phyloP scores from a whole-genome alignment of 1,140 invertebrate species.

The Mercenaria mercenaria region DNA sequence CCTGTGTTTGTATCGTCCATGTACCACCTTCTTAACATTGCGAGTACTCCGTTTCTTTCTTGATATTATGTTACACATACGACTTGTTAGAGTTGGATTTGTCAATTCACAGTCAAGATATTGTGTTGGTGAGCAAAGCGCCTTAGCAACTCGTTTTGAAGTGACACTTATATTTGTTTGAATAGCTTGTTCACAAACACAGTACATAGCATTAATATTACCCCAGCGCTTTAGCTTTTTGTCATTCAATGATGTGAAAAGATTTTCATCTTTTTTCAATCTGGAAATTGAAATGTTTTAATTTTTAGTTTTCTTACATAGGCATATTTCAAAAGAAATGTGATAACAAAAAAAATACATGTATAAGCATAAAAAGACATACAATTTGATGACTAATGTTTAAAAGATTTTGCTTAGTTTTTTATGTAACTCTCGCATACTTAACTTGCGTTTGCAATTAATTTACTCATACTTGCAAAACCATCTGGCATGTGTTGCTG shows the following conservation, averaged over 20 bases:
- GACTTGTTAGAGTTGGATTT: neutral
- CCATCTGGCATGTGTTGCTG: too few relatives aligned
- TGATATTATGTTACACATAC: neutral
- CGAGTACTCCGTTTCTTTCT: neutral
- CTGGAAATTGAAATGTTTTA: too few relatives aligned
- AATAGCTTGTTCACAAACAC: neutral
- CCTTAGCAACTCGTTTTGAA: neutral
- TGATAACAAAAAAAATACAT: too few relatives aligned
- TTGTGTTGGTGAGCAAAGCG: neutral
- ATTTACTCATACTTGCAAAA: too few relatives aligned
- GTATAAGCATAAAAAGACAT: too few relatives aligned
- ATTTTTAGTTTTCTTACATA: too few relatives aligned
- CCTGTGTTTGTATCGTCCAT: neutral
- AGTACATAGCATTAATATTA: neutral
- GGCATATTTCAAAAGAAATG: too few relatives aligned
- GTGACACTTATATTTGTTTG: neutral
- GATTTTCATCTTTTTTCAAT: slow-evolving; percentile 14
- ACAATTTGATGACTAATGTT: too few relatives aligned
- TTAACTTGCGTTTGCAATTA: too few relatives aligned
- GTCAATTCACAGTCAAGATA: neutral
- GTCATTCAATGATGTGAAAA: neutral
- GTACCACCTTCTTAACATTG: too few relatives aligned
- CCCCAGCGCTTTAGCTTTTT: neutral
- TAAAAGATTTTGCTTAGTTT: too few relatives aligned
- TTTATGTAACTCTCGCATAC: too few relatives aligned